Evolutionary conservation across 2,888 invertebrate genomes (phyloP), one percentile per base, ranked within the genome.

Genomic region (Noctua janthina): DNA sequence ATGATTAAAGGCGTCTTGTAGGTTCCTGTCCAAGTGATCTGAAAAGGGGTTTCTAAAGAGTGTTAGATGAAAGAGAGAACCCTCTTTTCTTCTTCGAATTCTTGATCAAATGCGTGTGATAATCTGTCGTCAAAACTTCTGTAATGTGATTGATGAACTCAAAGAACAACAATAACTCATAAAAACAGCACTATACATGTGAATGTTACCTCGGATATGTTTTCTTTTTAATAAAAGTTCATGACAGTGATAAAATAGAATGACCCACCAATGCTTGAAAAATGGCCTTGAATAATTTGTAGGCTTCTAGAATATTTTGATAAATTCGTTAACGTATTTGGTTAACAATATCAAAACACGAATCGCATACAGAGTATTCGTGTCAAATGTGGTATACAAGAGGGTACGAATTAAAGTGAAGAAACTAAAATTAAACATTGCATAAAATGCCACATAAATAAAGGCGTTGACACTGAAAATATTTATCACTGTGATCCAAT

Each of bases 281-380:
- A 66, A 66, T 29, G 1, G 5, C 13, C 66, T 66, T 66, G 66
- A 39, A 66, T 4, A 66, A 23, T 39, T 66, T 43, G 39, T 39
- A 66, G 20, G 82, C 78, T 11, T 83, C 59, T 15, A 83, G n/a
- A 67, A 88, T 83, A 59, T 79, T 74, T 49, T 71, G 39, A 29
- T 78, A 87, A 29, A 67, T 66, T 66, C 39, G 11, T 39, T 66
- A 1, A 66, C 11, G 39, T 66, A 66, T 66, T 66, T 66, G 20
- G 23, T 29, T 73, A 43, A 46, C 10, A 46, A 43, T 17, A 68
- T 8, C 3, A 68, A 71, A 2, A 23, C 39, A n/a, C 59, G 78
- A 46, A 75, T 35, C 13, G 7, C 39, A 20, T 78, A 56, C 8
- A 66, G 23, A 39, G 11, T 13, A 23, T 66, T 39, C 23, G 2